A percentile compares a stretch with the other conserved stretches of the same genome.
Conservation (phyloP, 1,140 invertebrate species). For the Melipona quadrifasciata region DNA sequence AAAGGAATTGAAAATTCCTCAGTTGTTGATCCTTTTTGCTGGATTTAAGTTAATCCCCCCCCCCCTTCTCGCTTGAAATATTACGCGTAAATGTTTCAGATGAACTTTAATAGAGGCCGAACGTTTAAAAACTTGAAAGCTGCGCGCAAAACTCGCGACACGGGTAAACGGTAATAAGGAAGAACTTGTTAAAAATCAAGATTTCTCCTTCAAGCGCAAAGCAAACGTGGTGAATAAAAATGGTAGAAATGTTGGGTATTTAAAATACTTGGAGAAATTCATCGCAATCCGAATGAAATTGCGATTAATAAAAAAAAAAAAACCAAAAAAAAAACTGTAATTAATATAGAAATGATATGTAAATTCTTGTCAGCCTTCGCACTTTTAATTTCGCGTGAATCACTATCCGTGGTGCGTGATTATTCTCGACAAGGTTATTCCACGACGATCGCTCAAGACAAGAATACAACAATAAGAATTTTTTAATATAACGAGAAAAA, state of each 20-base stretch:
- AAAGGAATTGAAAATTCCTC: background rate
- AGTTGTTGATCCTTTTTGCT: too few species aligned
- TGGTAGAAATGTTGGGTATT: background rate
- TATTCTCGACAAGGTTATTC: background rate
- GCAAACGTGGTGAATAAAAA: too few species aligned
- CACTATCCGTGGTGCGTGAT: background rate
- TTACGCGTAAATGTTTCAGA: background rate
- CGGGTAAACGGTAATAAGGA: background rate
- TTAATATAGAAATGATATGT: background rate
- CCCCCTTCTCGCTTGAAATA: background rate
- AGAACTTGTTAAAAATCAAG: background rate
- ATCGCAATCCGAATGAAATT: too few species aligned
- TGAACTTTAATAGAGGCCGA: background rate
- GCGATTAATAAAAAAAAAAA: background rate
- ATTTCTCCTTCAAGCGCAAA: background rate
- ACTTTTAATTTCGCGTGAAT: background rate
- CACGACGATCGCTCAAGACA: background rate
- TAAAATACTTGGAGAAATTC: too few species aligned
- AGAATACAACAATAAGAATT: background rate
- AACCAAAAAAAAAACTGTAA: background rate
- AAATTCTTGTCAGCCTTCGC: background rate
- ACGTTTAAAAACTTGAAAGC: background rate
- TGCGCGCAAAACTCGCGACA: background rate
- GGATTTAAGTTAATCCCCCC: background rate
- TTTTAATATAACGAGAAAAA: background rate